Percentiles rank a stretch among this genome's conserved stretches.
phyloP scores from a whole-genome alignment of 2,113 vertebrate genomes.

The Eulacestoma nigropectus region DNA sequence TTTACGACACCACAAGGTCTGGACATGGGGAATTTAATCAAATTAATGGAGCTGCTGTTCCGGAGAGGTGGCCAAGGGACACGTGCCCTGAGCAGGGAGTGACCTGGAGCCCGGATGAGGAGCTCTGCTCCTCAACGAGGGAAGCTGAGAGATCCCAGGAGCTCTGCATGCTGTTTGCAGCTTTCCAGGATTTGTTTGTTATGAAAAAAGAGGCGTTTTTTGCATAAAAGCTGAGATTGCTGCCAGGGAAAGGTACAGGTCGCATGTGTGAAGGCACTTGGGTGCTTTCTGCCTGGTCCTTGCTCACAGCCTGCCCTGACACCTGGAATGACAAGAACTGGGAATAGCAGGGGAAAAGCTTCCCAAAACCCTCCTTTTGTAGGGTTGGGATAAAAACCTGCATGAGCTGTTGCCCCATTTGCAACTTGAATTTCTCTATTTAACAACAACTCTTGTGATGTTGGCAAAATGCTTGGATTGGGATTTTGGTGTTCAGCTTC shows the following conservation, averaged over 20 bases:
- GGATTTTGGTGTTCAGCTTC: neutral
- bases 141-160: neutral
- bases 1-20: neutral
- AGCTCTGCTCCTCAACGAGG: neutral
- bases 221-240: neutral
- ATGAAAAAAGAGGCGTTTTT: neutral
- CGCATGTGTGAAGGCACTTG: neutral
- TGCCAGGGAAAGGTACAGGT: neutral
- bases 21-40: neutral
- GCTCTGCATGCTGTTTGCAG: rapidly evolving
- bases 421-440: neutral
- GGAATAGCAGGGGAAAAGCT: neutral
- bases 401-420: rapidly evolving
- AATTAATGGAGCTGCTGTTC: neutral
- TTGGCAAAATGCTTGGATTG: rapidly evolving
- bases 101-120: neutral
- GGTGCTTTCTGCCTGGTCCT: neutral
- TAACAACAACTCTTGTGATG: neutral
- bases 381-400: neutral
- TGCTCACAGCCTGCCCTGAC: neutral
- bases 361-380: neutral
- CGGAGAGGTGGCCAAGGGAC: neutral
- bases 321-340: neutral
- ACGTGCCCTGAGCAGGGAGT: neutral
- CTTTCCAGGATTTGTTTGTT: neutral